A percentile compares a stretch with the other conserved stretches of the same genome.
These are phyloP conservation scores for Petroica traversi DNA, from an alignment of 2,113 vertebrate species.

Conservation along the genomic window DNA sequence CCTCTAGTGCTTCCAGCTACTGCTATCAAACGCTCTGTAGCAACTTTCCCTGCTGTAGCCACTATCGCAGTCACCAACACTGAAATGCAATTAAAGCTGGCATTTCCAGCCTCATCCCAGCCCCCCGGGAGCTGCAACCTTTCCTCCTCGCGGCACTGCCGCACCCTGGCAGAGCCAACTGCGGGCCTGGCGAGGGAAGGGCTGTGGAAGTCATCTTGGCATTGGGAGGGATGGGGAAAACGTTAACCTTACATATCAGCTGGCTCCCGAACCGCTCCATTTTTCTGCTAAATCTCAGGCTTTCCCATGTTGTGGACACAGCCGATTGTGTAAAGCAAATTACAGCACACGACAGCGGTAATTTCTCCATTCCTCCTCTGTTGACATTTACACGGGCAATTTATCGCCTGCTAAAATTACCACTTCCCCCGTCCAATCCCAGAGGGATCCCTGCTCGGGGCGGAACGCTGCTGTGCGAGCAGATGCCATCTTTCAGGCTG, in stretches of 20 bases:
- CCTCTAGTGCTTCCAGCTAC: conserved; percentile 46
- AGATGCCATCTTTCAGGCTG: neutral
- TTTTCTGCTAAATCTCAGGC: neutral
- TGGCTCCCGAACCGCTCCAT: neutral
- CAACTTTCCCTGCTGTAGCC: neutral
- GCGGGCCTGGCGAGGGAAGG: neutral
- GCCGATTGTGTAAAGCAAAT: neutral
- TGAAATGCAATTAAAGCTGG: conserved; percentile 18
- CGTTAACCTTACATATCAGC: neutral
- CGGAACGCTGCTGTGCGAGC: neutral
- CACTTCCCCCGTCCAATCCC: neutral
- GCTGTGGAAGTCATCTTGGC: neutral
- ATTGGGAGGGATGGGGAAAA: neutral
- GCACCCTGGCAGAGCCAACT: neutral
- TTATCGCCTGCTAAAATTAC: conserved; percentile 41
- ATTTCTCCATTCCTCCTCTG: neutral
- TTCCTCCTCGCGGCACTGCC: neutral
- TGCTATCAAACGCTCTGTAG: conserved; percentile 23
- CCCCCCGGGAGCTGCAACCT: neutral
- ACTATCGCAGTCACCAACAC: neutral
- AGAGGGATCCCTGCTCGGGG: conserved; percentile 4
- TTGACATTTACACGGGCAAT: conserved; percentile 37
- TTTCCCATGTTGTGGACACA: neutral
- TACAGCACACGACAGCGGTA: neutral
- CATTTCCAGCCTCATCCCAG: neutral